Conservation (phyloP, 2,797 vertebrate species). For the Spatula versicolor region DNA sequence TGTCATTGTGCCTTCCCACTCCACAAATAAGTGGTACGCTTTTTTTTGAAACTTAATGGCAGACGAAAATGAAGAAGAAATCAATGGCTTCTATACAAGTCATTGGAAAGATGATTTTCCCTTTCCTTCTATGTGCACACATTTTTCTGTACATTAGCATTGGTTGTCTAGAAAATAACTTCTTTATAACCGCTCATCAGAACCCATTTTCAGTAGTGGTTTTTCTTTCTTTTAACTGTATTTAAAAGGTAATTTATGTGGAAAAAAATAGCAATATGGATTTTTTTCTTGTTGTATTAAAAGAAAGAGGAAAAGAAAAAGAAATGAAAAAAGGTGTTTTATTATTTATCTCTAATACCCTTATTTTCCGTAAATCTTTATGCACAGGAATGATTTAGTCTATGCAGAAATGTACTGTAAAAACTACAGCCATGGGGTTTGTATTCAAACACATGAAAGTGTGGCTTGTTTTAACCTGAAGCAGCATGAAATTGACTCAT, state of each 20-base stretch:
- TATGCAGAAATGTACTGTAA: slow-evolving; percentile 56
- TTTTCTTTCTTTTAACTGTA: background rate
- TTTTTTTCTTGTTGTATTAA: slow-evolving; percentile 28
- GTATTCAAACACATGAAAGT: slow-evolving; percentile 70
- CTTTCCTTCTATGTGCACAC: background rate
- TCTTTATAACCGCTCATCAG: background rate
- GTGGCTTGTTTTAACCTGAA: slow-evolving; percentile 76
- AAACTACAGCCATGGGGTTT: slow-evolving; percentile 58
- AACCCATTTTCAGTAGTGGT: slow-evolving; percentile 15
- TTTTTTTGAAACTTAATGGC: background rate
- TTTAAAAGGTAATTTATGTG: slow-evolving; percentile 18
- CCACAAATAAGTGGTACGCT: background rate
- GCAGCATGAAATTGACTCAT: slow-evolving; percentile 73
- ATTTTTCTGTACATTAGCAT: background rate
- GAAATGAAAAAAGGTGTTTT: background rate
- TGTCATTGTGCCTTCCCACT: background rate
- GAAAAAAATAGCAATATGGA: background rate
- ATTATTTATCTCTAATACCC: slow-evolving; percentile 53
- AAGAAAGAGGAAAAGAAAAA: slow-evolving; percentile 36
- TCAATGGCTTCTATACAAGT: slow-evolving; percentile 10
- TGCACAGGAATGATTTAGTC: slow-evolving; percentile 30
- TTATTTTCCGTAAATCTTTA: slow-evolving; percentile 65
- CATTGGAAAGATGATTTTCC: slow-evolving; percentile 9
- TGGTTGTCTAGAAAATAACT: slow-evolving; percentile 35
- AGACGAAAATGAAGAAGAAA: slow-evolving; percentile 36